Evolutionary conservation across 2,113 vertebrate genomes (phyloP), one percentile per base, ranked within the genome.

Genomic region (Platycercus adscitus): DNA sequence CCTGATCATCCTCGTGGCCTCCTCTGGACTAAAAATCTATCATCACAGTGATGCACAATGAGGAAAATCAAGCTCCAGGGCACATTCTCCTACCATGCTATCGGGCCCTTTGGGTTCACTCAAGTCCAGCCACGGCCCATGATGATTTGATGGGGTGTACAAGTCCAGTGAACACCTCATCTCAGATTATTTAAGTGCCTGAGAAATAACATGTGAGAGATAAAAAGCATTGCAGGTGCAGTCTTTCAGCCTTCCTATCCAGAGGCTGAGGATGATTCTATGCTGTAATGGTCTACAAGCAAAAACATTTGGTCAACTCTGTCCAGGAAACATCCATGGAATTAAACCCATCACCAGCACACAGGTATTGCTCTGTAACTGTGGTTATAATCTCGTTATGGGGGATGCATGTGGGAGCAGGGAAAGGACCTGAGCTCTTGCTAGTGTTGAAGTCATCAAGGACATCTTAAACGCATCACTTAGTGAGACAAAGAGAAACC

Each of bases 41-140:
- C 0, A 4, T 23, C 37, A 19, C 31, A 13, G 28, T 21, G 33
- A 37, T 7, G 28, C 29, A 31, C 35, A 43, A 50, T 3, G 7
- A 69, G 17, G 53, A 63, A 81, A 58, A 28, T 3, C 18, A 86
- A 81, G 29, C 20, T 86, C 50, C 44, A 65, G 25, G 17, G 10
- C 9, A 23, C 2, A 3, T 50, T 56, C n/a, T 81, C 17, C 39
- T 31, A n/a, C 17, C 2, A 1, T 39, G 46, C 26, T 14, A 19
- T 19, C 1, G 0, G 29, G 18, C 8, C 17, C 1, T 0, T 7
- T 43, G n/a, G 11, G 23, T 65, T 71, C 39, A 24, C 39, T 39
- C 29, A 43, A 37, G 29, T 37, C 31, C 26, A 47, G 10, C 28
- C 37, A 50, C 0, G 1, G 37, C 31, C 65, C 35, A 33, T 3